phyloP scores from a whole-genome alignment of 2,888 invertebrate genomes.

The Ophion obscuratus region DNA sequence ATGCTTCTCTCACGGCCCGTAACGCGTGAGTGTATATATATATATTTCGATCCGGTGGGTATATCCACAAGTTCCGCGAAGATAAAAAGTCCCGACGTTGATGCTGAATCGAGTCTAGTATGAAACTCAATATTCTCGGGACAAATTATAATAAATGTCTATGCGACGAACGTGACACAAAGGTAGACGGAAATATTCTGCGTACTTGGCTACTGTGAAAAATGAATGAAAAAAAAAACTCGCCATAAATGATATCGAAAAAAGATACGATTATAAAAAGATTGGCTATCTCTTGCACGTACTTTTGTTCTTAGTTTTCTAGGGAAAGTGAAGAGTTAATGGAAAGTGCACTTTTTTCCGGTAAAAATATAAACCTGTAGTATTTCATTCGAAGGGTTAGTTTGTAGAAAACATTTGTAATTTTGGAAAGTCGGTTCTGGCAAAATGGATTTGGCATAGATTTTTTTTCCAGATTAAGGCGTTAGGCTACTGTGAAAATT shows the following conservation, averaged over 20 bases:
- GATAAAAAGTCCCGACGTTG: background rate
- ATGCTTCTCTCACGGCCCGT: slow-evolving; percentile 2
- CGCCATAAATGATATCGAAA: background rate
- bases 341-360: background rate
- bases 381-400: background rate
- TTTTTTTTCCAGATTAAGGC: too few species aligned
- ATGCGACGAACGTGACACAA: background rate
- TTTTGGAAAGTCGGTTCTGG: background rate
- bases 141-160: slow-evolving; percentile 7
- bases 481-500: too few species aligned
- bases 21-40: background rate
- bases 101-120: slow-evolving; percentile 7
- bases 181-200: background rate
- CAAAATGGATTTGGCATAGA: background rate
- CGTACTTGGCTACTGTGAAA: background rate
- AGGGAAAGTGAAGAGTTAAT: background rate
- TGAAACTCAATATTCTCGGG: slow-evolving; percentile 49
- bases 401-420: background rate
- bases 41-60: background rate
- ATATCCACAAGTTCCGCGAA: background rate
- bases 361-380: background rate
- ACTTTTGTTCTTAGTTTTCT: background rate
- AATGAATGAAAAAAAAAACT: background rate
- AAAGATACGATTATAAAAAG: background rate
- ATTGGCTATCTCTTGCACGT: background rate